Evolutionary conservation across 2,113 vertebrate species (phyloP), one percentile per base, ranked within the genome.

Genomic region (Oncorhynchus clarkii): DNA sequence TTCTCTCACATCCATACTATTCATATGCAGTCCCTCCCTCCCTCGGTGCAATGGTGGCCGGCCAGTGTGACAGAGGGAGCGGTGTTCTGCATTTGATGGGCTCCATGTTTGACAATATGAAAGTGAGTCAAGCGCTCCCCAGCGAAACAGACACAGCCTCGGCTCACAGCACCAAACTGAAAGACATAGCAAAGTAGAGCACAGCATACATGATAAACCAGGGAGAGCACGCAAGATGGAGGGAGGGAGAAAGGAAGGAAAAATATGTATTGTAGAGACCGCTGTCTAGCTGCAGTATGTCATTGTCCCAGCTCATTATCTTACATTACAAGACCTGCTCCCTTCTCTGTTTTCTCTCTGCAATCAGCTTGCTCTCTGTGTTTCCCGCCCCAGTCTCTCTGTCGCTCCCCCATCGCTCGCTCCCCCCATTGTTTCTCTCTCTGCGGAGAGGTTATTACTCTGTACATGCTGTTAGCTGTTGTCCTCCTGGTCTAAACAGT

Each of bases 61-160:
- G 49, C 16, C 60, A n/a, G 24, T 26, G 22, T 64, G n/a, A 64
- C 20, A 64, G 60, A 64, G n/a, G 24, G 24, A 64, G 67, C 22
- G 59, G 49, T 57, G 31, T 67, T 71, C 75, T 51, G 80, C n/a
- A 34, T 75, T 75, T 82, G 76, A 75, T 75, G 39, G 70, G 31
- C 74, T 72, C 26, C 2, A 2, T 78, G 80, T 78, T 72, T 72
- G 70, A 76, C 80, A 24, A 22, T 11, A 62, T 62, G 59, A 78
- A 57, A 51, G 77, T 67, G 69, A 74, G 26, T 18, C 24, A 26
- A 77, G 24, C 45, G 18, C 39, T 62, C 24, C 73, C 60, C 74
- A 69, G 66, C 59, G 62, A 75, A 69, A 78, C 27, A 31, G 39
- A n/a, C 69, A 68, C 39, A 4, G 20, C 12, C n/a, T 66, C 49